phyloP scores from a whole-genome alignment of 2,888 invertebrate genomes.

The Anodontia alba region DNA sequence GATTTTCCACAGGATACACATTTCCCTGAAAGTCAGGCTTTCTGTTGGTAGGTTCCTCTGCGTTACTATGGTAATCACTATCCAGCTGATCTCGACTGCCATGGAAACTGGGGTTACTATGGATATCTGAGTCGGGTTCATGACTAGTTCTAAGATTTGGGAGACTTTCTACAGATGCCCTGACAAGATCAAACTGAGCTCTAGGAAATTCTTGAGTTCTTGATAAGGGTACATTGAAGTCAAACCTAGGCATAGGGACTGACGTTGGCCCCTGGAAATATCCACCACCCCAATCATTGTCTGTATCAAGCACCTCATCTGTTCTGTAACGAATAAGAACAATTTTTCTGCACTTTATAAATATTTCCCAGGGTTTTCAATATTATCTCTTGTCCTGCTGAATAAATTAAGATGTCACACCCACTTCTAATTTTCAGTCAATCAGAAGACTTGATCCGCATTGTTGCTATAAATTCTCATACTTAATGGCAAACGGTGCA shows the following conservation, averaged over 20 bases:
- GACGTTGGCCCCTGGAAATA: neutral
- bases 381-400: too few relatives aligned
- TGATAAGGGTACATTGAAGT: conserved; percentile 32
- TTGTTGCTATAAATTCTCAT: too few relatives aligned
- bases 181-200: conserved; percentile 37
- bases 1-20: conserved; percentile 34
- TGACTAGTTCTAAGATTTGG: conserved; percentile 39
- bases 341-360: too few relatives aligned
- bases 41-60: conserved; percentile 30
- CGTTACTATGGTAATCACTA: conserved; percentile 58
- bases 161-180: conserved; percentile 50
- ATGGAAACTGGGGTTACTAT: conserved; percentile 34
- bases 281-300: conserved; percentile 27
- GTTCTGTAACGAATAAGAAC: conserved; percentile 15
- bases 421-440: too few relatives aligned
- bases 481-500: too few relatives aligned
- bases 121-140: conserved; percentile 26
- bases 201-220: conserved; percentile 52
- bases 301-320: conserved; percentile 25
- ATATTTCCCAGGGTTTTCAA: too few relatives aligned
- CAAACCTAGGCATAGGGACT: neutral
- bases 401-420: too few relatives aligned
- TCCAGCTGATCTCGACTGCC: conserved; percentile 47
- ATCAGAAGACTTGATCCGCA: too few relatives aligned
- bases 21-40: conserved; percentile 47